Conservation (phyloP, 2,888 invertebrate genomes). For the Bugula neritina region DNA sequence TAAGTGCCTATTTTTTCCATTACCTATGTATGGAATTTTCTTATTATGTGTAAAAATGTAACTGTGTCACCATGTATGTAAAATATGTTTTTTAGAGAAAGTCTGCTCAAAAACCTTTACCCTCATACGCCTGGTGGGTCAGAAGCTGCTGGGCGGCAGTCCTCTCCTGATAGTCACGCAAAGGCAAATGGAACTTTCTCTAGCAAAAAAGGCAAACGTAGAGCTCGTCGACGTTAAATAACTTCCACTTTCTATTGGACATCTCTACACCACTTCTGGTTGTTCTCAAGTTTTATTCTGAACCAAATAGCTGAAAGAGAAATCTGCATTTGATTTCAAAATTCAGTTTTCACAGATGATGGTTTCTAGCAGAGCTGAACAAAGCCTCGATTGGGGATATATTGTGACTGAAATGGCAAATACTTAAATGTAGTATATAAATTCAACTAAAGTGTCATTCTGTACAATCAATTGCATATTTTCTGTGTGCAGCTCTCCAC, state of each 20-base stretch:
- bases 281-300: too few species aligned
- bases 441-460: not conserved
- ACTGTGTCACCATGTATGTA: too few species aligned
- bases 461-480: not conserved
- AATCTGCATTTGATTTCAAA: too few species aligned
- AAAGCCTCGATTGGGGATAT: not conserved
- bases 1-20: too few species aligned
- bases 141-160: not conserved
- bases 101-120: conserved; percentile 73
- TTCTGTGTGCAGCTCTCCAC: not conserved
- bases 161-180: not conserved
- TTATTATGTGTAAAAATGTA: too few species aligned
- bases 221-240: not conserved
- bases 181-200: not conserved
- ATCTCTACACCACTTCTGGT: too few species aligned
- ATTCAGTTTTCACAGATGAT: too few species aligned
- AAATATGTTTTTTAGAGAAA: too few species aligned
- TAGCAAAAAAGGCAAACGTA: conserved; percentile 11
- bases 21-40: too few species aligned
- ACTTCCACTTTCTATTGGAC: too few species aligned
- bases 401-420: not conserved
- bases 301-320: too few species aligned
- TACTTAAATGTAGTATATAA: not conserved
- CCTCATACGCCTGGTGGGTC: conserved; percentile 37
- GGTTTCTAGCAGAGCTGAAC: not conserved